phyloP scores from a whole-genome alignment of 2,113 vertebrate species.

The Pongo pygmaeus region DNA sequence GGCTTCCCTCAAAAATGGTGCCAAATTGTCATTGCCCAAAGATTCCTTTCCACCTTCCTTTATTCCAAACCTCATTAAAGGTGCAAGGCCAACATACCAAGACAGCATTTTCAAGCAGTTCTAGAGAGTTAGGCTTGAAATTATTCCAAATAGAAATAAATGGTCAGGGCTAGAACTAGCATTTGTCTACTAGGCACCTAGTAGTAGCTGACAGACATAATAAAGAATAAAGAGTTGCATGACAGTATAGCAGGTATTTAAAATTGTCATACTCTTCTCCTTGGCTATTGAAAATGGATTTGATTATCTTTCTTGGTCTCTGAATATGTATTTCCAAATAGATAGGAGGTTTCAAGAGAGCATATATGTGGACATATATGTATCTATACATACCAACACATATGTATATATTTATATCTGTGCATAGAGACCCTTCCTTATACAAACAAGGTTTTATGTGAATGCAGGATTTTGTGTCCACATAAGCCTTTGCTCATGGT shows the following conservation, averaged over 20 bases:
- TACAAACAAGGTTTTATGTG: slow-evolving; percentile 57
- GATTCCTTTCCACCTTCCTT: background rate
- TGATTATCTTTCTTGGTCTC: slow-evolving; percentile 58
- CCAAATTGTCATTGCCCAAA: background rate
- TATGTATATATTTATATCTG: background rate
- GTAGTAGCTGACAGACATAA: slow-evolving; percentile 73
- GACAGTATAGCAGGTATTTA: slow-evolving; percentile 65
- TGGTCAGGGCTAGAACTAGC: background rate
- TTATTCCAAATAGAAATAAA: slow-evolving; percentile 76
- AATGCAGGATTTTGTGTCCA: slow-evolving; percentile 35
- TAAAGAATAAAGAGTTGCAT: slow-evolving; percentile 70
- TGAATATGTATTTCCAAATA: slow-evolving; percentile 61
- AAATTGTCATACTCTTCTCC: slow-evolving; percentile 70
- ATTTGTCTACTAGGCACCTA: slow-evolving; percentile 67
- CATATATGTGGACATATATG: background rate
- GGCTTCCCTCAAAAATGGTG: background rate
- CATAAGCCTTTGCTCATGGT: slow-evolving; percentile 57
- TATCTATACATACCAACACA: background rate
- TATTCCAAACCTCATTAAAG: background rate
- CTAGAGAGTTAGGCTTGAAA: slow-evolving; percentile 55
- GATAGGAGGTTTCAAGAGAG: background rate
- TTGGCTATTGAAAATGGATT: slow-evolving; percentile 70
- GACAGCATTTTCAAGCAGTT: slow-evolving; percentile 41
- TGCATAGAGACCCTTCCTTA: slow-evolving; percentile 44
- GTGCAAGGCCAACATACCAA: slow-evolving; percentile 17